Conservation (phyloP, 2,888 invertebrate species). For the Zygogramma bicolorata region DNA sequence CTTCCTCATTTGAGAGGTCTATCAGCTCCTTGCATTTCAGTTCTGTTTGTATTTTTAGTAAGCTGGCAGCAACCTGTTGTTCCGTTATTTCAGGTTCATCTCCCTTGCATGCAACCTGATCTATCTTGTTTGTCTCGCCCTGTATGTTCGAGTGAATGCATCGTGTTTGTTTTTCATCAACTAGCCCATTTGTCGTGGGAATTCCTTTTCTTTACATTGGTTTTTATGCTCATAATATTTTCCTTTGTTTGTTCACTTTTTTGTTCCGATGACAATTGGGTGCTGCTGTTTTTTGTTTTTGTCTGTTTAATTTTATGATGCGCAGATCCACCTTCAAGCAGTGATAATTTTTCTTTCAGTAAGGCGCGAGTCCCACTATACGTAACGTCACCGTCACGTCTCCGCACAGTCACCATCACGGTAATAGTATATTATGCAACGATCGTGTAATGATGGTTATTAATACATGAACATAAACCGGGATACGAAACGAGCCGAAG, state of each 20-base stretch:
- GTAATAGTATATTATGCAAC: too few species aligned
- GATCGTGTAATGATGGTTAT: too few species aligned
- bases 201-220: background rate
- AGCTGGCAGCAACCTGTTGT: background rate
- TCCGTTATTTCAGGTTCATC: background rate
- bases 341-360: background rate
- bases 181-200: too few species aligned
- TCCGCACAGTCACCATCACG: too few species aligned
- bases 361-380: too few species aligned
- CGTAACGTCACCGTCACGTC: too few species aligned
- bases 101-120: background rate
- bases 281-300: background rate
- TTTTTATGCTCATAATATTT: background rate
- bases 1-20: background rate
- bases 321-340: background rate
- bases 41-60: background rate
- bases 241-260: background rate
- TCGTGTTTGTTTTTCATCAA: too few species aligned
- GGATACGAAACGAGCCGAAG: too few species aligned
- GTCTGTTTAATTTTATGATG: background rate
- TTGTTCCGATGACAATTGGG: background rate
- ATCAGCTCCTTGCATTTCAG: background rate
- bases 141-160: background rate
- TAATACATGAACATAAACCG: too few species aligned
- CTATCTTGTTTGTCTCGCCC: background rate